Evolutionary conservation across 92 coral and sea anemone species (phyloP), one percentile per base, ranked within the genome.

Genomic region (Pocillopora meandrina): DNA sequence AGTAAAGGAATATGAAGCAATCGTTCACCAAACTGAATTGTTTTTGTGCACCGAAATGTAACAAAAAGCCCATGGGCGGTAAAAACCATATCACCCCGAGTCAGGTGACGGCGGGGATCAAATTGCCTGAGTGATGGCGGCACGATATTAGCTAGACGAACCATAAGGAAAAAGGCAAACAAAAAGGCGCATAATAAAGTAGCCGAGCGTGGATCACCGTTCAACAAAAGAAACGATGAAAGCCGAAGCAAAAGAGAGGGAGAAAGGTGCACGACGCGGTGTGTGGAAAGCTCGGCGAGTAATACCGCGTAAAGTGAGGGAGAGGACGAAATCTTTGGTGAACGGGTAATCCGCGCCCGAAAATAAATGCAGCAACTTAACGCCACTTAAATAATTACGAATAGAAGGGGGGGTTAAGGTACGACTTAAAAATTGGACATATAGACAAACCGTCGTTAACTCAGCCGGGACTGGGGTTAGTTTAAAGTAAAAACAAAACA

Each of bases 361-460:
- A 72, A 83, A 83, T 49, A 73, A 62, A 74, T 83, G 80, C 12
- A 83, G 56, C 87, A 83, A 73, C n/a, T 72, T 60, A 72, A 83
- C 87, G 16, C 87, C 87, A 83, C 80, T 83, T n/a, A 83, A 66
- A 26, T 83, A 83, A 60, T 83, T 83, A 9, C 61, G 65, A 83
- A 23, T 72, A 1, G 87, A 72, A 31, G 79, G 79, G 0, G 74
- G 71, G 6, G 59, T 12, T 20, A 83, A 77, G 1, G 87, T 83
- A 0, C 87, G 80, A 49, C 87, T 83, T 58, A 83, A 63, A 52
- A 83, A 83, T 35, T 83, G 87, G 16, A 73, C 87, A 74, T 47
- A 83, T 5, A 83, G 61, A 57, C 87, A 83, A 58, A 72, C 9
- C 14, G 87, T 83, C 18, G 73, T 71, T 36, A 83, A 34, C 56